Percentiles rank a stretch among this genome's conserved stretches.
Evolutionary conservation across 1,140 invertebrate genomes (phyloP).

Genomic region (Lamellibrachia luymesi): DNA sequence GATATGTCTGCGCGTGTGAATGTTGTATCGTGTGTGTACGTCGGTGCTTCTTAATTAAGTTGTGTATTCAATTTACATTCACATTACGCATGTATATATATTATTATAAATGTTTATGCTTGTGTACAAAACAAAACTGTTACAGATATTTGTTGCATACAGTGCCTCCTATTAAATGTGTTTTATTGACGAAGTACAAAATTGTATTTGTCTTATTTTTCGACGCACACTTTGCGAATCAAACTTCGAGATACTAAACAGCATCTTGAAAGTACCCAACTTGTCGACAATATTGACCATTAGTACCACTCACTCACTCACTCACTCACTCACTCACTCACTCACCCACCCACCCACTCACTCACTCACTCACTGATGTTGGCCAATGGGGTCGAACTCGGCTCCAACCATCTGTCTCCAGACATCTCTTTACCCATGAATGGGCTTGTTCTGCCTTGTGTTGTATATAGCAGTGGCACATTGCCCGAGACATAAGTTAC

Average conservation of each 20-base stretch:
- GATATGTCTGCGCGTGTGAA: neutral
- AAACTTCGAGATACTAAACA: neutral
- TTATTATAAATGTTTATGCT: neutral
- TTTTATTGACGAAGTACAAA: neutral
- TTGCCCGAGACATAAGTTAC: no score
- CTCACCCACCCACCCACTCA: no score
- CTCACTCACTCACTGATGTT: no score
- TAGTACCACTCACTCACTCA: no score
- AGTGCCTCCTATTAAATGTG: neutral
- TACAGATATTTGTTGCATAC: neutral
- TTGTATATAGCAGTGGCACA: no score
- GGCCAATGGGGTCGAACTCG: no score
- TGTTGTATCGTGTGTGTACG: neutral
- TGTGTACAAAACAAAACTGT: neutral
- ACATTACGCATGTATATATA: neutral
- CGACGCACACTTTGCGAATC: neutral
- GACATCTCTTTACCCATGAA: no score
- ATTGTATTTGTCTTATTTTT: neutral
- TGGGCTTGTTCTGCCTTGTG: no score
- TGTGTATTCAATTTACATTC: neutral
- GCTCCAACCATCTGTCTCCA: no score
- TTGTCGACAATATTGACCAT: no score
- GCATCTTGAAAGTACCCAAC: no score
- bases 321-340: no score
- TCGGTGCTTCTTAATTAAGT: neutral